Base-by-base conservation (phyloP, 2,888 invertebrate genomes). In the Blastobasis adustella region DNA sequence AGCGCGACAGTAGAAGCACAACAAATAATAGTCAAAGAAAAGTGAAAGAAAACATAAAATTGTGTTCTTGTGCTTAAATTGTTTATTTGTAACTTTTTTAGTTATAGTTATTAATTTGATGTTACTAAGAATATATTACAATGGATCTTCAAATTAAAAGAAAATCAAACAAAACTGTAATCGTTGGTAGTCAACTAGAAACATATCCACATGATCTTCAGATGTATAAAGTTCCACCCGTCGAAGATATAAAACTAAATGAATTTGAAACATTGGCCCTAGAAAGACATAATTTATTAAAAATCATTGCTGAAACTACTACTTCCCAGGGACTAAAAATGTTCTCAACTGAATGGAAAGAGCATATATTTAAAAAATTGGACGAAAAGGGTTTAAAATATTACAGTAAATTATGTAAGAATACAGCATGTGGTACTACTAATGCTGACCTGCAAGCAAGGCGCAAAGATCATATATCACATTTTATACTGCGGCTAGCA, bases 221-320 rank as follows among this genome's bases (percentile, higher is more conserved):
- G 76, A 90, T 98, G 71, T 98, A 97, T 70, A 90, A 89, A 63
- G 68, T 90, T 39, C 94, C 96, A 39, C 98, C 98, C 5, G 84
- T 74, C 39, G 92, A 92, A 56, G 91, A 92, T 53, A 91, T 98
- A 55, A 90, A 92, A 51, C 88, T 98, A 36, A 90, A 93, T 56
- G 96, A 97, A 77, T 97, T 98, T 79, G 96, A 98, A 88, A 93
- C 94, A 47, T 89, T 96, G 61, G 96, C 97, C 3, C 76, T 96
- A 47, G 97, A 98, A 73, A 90, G 97, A 61, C 81, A 97, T 10
- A 93, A 93, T 77, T 90, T 96, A 55, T 77, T 98, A 46, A 90
- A 96, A 62, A 91, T 92, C 53, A 86, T 97, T 47, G 96, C 96
- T 65, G 91, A 93, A 54, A 93, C 94, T 5, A 91, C 91, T 42